Percentiles rank a stretch among this genome's conserved stretches.
These are phyloP conservation scores for Bombyx huttoni DNA, from an alignment of 2,888 invertebrate genomes.

Conservation along the genomic window DNA sequence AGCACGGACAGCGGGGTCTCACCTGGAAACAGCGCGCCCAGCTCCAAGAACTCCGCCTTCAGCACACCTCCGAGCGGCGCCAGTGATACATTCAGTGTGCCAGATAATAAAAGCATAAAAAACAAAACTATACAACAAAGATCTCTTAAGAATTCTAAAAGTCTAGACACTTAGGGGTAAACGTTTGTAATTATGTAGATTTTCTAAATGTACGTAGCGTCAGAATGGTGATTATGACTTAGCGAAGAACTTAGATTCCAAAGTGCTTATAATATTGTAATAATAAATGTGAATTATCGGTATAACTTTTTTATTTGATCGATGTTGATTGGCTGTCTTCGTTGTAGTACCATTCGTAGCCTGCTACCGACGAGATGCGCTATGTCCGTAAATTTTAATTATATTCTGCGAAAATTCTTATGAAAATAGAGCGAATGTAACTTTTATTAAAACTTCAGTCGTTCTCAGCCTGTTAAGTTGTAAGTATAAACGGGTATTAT, in stretches of 20 bases:
- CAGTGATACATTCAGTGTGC: conserved; percentile 28
- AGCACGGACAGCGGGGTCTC: conserved; percentile 62
- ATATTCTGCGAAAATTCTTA: background rate
- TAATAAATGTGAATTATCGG: conserved; percentile 25
- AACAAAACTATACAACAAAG: conserved; percentile 40
- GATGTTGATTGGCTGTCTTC: conserved; percentile 38
- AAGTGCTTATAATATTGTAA: conserved; percentile 52
- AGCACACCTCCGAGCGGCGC: conserved; percentile 29
- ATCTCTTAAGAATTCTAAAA: conserved; percentile 63
- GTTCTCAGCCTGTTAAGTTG: background rate
- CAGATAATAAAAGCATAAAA: conserved; percentile 46
- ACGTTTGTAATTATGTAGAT: conserved; percentile 68
- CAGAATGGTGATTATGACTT: conserved; percentile 38
- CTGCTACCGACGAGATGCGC: background rate
- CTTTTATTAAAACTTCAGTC: background rate
- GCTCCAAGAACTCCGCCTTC: conserved; percentile 49
- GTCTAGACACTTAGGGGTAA: conserved; percentile 57
- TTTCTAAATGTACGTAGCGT: conserved; percentile 66
- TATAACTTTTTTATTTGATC: conserved; percentile 33
- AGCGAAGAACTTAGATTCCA: conserved; percentile 53
- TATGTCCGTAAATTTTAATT: background rate
- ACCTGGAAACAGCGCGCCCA: conserved; percentile 54
- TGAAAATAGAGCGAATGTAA: background rate
- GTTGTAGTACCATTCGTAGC: conserved; percentile 18
- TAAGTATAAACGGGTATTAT: background rate